Evolutionary conservation across 2,797 vertebrate genomes (phyloP), one percentile per base, ranked within the genome.

Genomic region (Notoglanidium macrostoma): DNA sequence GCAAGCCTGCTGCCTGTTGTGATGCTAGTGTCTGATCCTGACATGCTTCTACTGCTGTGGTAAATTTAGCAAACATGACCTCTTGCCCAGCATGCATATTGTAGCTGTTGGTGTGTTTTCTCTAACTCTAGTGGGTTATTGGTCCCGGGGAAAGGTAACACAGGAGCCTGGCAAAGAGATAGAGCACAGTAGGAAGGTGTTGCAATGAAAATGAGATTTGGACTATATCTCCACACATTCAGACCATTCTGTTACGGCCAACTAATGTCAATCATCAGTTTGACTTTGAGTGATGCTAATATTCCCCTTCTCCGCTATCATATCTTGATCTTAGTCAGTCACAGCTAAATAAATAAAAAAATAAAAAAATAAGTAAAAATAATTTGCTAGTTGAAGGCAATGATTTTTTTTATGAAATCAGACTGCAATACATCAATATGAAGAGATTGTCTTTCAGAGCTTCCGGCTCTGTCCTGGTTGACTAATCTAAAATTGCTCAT

Each of bases 401-500:
- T 35, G 54, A 35, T n/a, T 35, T 55, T 7, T 78, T 78, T 35
- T 78, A 78, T 78, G 51, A 78, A 55, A 57, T 57, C 76, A 78
- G 76, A 35, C 29, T 54, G 74, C 17, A 55, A 21, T 15, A 55
- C 29, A 35, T 46, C 7, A 78, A 35, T 78, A 78, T 57, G 29
- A 78, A 78, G 29, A 57, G 76, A 35, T 54, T 5, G 44, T 26
- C 21, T 35, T 59, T 63, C 26, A 46, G 23, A 59, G n/a, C 68
- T 76, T 92, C 84, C 85, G 89, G 91, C 84, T 87, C 89, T 91
- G 83, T 86, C 63, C 88, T 87, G 81, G 89, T 88, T 63, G n/a
- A 19, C 49, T 79, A 79, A 82, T 74, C 54, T 73, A 15, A 78
- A 87, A 72, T 49, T 88, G 84, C 90, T 89, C 92, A 91, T 93